Base-by-base conservation (phyloP, 2,888 invertebrate genomes). In the Erynnis tages region DNA sequence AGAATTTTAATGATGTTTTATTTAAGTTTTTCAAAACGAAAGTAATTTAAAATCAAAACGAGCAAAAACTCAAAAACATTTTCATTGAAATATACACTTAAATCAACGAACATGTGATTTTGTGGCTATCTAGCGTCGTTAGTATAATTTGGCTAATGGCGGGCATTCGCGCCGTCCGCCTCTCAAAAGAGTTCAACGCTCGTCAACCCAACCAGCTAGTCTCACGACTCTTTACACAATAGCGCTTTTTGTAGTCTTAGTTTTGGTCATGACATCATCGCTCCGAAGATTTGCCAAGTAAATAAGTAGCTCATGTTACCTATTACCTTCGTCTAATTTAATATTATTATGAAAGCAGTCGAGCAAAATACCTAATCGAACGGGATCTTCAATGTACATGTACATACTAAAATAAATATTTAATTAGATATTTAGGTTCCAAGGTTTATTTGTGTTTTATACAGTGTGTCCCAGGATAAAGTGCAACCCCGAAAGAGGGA, bases 251-350 rank as follows among this genome's bases (percentile, higher is more conserved):
- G 82, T 86, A 79, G 71, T 71, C 76, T 79, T 72, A 67, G 66
- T 82, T 86, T 85, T 78, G 79, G 83, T 73, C 82, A 87, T 89
- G 88, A 89, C 88, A 87, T 89, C 88, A 89, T 66, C 79, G 56
- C 27, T 6, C 3, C 21, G 23, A 19, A 41, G 34, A 27, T 49
- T 41, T 25, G 16, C 11, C 32, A 8, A n/a, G 23, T 11, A 44
- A 52, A 43, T 19, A 52, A 10, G 19, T 43, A 40, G 27, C 21
- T 19, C 5, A 35, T 29, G 4, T 43, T 43, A 23, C 8, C 29
- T 2, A 43, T 16, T n/a, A 30, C 37, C 13, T 21, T 17, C 21
- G 5, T n/a, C n/a, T 4, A 21, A 21, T 4, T 21, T 5, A 21
- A 21, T 21, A 21, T 21, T 27, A 27, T 27, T 21, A 21, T 6